These are phyloP conservation scores for Heliothis peltigera DNA, from an alignment of 2,888 invertebrate species.

Conservation along the genomic window DNA sequence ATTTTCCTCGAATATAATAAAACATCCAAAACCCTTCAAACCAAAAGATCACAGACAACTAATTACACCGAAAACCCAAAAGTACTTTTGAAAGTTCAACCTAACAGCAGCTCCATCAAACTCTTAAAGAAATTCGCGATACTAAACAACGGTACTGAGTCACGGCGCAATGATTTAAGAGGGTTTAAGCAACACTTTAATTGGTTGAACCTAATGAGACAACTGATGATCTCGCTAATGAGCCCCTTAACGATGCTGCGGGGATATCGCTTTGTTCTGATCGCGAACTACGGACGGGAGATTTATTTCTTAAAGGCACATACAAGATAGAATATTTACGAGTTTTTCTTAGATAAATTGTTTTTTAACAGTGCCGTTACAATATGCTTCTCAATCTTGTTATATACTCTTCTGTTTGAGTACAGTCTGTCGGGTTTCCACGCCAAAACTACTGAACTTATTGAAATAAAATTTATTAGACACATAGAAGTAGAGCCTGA, in stretches of 20 bases:
- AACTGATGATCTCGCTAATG: conserved; percentile 84
- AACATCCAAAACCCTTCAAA: too few species aligned
- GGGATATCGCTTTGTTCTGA: conserved; percentile 53
- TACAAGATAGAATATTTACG: neutral
- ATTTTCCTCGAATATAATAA: too few species aligned
- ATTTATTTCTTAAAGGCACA: conserved; percentile 34
- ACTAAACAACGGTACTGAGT: conserved; percentile 54
- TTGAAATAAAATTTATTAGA: too few species aligned
- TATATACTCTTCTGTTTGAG: too few species aligned
- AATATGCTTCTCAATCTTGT: too few species aligned
- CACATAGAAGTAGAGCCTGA: too few species aligned
- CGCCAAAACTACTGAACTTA: too few species aligned
- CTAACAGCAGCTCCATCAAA: conserved; percentile 34
- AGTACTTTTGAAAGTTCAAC: conserved; percentile 14
- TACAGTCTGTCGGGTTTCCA: too few species aligned
- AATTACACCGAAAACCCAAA: neutral
- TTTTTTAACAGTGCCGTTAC: too few species aligned
- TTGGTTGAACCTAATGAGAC: conserved; percentile 84
- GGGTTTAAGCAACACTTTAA: conserved; percentile 74
- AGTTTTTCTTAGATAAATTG: neutral
- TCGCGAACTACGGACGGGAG: conserved; percentile 36
- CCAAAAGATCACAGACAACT: neutral
- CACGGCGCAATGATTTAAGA: conserved; percentile 68
- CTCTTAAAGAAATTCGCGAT: conserved; percentile 53
- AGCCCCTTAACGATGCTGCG: conserved; percentile 68